Evolutionary conservation across 2,113 vertebrate genomes (phyloP).

Genomic region (Heliornis fulica): DNA sequence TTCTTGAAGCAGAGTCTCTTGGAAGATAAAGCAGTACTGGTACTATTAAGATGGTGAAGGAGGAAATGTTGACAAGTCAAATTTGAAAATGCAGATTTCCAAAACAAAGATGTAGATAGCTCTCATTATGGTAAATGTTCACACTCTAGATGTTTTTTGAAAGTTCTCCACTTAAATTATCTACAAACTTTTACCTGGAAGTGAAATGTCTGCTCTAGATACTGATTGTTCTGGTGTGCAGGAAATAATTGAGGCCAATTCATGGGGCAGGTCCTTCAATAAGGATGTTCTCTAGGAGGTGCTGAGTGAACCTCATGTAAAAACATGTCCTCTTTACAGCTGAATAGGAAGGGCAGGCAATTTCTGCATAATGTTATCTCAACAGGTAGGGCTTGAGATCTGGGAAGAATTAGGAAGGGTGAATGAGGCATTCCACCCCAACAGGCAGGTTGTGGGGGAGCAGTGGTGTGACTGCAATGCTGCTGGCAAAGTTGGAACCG

Average conservation of each 20-base stretch:
- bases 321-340: neutral
- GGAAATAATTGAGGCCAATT: neutral
- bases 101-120: fast-evolving
- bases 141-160: neutral
- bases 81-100: neutral
- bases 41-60: neutral
- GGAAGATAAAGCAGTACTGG: neutral
- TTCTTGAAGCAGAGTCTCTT: neutral
- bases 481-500: neutral
- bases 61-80: neutral
- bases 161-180: neutral
- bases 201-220: neutral
- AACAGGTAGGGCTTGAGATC: neutral
- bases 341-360: neutral
- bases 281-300: neutral
- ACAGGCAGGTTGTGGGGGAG: neutral
- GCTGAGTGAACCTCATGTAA: neutral
- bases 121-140: neutral
- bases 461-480: fast-evolving
- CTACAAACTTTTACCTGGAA: neutral
- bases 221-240: neutral
- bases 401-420: fast-evolving
- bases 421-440: neutral
- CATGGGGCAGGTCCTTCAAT: neutral
- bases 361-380: neutral